A percentile compares a stretch with the other conserved stretches of the same genome.
Evolutionary conservation across 2,113 vertebrate genomes (phyloP).

Genomic region (Hippocampus abdominalis): DNA sequence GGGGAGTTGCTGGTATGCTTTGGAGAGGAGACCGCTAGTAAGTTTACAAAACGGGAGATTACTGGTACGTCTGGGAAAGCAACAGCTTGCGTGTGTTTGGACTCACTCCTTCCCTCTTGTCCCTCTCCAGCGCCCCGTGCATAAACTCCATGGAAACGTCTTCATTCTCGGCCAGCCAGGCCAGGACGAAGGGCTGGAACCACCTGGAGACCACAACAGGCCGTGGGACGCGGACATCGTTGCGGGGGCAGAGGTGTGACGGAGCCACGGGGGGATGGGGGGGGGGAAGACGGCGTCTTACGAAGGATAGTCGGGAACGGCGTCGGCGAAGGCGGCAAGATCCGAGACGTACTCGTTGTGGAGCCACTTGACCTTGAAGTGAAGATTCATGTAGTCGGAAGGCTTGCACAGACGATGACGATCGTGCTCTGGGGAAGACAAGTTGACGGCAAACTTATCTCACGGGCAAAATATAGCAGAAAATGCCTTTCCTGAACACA

Average conservation of each 20-base stretch:
- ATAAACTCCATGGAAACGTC: slow-evolving; percentile 96
- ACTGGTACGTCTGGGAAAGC: background rate
- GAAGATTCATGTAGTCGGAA: slow-evolving; percentile 98
- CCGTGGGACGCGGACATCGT: background rate
- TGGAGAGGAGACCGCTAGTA: background rate
- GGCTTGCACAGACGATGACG: slow-evolving; percentile 88
- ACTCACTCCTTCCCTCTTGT: slow-evolving; percentile 92
- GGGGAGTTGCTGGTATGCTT: too few species aligned
- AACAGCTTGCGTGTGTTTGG: background rate
- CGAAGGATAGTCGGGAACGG: slow-evolving; percentile 89
- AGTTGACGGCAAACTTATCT: background rate
- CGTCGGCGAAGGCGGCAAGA: slow-evolving; percentile 77
- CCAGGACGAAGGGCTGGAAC: slow-evolving; percentile 93
- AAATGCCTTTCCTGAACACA: too few species aligned
- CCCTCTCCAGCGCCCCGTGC: slow-evolving; percentile 89
- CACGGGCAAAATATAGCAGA: too few species aligned
- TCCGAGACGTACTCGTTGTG: slow-evolving; percentile 89
- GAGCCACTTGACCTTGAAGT: slow-evolving; percentile 99
- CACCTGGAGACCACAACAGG: slow-evolving; percentile 72
- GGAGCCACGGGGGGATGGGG: background rate
- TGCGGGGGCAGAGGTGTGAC: background rate
- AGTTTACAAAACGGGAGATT: background rate
- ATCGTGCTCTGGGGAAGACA: slow-evolving; percentile 81
- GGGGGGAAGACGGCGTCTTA: slow-evolving; percentile 65
- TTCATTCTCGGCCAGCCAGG: slow-evolving; percentile 96